These are phyloP conservation scores for Crotalus horridus DNA, from an alignment of 2,113 vertebrate genomes.

Conservation along the genomic window DNA sequence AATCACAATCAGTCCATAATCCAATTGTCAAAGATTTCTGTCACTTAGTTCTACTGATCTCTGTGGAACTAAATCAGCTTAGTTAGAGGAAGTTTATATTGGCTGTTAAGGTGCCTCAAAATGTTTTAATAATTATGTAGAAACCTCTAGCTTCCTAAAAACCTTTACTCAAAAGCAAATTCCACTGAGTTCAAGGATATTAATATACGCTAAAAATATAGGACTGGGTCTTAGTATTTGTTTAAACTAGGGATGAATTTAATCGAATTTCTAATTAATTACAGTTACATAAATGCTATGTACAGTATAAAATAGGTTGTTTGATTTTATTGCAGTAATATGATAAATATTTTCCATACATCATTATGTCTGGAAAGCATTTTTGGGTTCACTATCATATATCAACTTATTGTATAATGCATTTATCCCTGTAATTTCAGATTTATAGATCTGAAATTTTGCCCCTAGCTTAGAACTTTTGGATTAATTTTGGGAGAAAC, in stretches of 20 bases:
- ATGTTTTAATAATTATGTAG: neutral
- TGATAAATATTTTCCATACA: neutral
- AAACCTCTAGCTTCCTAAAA: neutral
- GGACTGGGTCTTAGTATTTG: neutral
- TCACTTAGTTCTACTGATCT: neutral
- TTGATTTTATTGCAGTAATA: neutral
- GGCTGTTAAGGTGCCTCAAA: neutral
- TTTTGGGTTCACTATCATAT: neutral
- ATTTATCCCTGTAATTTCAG: neutral
- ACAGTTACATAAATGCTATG: neutral
- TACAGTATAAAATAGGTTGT: neutral
- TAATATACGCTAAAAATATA: neutral
- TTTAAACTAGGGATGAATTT: neutral
- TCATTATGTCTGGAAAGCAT: neutral
- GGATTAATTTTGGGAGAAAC: neutral
- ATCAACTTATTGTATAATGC: neutral
- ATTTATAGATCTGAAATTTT: neutral
- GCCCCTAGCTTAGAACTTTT: neutral
- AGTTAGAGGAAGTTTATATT: neutral
- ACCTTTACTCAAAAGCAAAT: neutral
- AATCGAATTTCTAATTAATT: neutral
- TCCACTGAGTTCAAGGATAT: neutral
- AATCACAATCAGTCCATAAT: neutral
- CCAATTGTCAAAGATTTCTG: neutral
- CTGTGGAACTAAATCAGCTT: conserved; percentile 3